These are phyloP conservation scores for Lethocerus indicus DNA, from an alignment of 1,140 invertebrate genomes.

Conservation along the genomic window DNA sequence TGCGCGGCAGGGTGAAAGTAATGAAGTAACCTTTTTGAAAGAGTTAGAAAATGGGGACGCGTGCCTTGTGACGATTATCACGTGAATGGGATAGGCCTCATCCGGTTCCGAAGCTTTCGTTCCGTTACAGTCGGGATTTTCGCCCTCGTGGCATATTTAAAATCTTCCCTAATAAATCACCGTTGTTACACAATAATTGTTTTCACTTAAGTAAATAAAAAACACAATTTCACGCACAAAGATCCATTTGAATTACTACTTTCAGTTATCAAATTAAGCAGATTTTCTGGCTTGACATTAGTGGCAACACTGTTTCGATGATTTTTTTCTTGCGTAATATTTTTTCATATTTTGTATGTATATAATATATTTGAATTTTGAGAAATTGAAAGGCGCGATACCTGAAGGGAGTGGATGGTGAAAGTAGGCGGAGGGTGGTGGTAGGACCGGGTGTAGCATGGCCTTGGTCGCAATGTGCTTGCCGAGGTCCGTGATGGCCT, in stretches of 20 bases:
- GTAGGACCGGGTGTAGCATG: conserved; percentile 30
- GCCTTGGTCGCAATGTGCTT: conserved; percentile 55
- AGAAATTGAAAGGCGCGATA: not conserved
- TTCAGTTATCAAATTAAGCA: not conserved
- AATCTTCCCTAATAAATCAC: too few relatives aligned
- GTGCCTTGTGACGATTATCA: too few relatives aligned
- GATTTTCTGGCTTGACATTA: not conserved
- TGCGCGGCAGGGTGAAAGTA: too few relatives aligned
- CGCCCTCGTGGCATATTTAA: too few relatives aligned
- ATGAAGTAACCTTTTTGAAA: too few relatives aligned
- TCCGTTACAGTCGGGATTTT: too few relatives aligned
- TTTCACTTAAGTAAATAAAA: too few relatives aligned
- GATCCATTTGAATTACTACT: not conserved
- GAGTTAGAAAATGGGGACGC: too few relatives aligned
- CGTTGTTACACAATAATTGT: too few relatives aligned
- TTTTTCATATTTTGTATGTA: not conserved
- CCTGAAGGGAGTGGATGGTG: not conserved
- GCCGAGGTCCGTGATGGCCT: conserved; percentile 55
- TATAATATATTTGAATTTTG: not conserved
- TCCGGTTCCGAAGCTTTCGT: too few relatives aligned
- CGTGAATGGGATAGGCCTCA: too few relatives aligned
- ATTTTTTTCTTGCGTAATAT: not conserved
- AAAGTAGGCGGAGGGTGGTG: conserved; percentile 6
- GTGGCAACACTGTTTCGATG: not conserved
- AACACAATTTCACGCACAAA: not conserved